Evolutionary conservation across 1,140 invertebrate species (phyloP).

Genomic region (Tetramorium alpestre): DNA sequence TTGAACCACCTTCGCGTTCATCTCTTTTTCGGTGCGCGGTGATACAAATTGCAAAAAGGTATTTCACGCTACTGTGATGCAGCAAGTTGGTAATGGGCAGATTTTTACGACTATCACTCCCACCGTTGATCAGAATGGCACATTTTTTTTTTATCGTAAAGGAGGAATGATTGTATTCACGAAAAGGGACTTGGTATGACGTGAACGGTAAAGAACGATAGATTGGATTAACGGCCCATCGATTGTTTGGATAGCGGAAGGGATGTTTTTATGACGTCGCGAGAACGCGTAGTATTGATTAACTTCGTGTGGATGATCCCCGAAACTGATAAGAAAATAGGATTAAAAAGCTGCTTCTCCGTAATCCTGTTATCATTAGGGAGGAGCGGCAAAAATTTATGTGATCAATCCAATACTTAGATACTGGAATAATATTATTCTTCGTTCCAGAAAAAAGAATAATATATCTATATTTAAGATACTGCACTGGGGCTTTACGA

Average conservation of each 20-base stretch:
- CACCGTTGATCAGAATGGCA: conserved; percentile 16
- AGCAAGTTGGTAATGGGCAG: conserved; percentile 2
- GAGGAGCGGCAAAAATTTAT: conserved; percentile 55
- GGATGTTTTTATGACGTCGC: conserved; percentile 55
- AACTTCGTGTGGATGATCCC: conserved; percentile 52
- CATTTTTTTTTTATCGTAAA: conserved; percentile 24
- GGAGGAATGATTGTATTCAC: conserved; percentile 19
- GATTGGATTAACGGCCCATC: conserved; percentile 46
- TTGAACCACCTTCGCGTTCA: conserved; percentile 30
- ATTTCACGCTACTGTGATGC: conserved; percentile 21
- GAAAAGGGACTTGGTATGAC: conserved; percentile 12
- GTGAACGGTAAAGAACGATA: conserved; percentile 19
- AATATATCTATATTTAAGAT: neutral
- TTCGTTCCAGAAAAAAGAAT: neutral
- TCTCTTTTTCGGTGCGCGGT: conserved; percentile 45
- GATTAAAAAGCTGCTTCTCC: conserved; percentile 55
- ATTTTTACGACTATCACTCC: conserved; percentile 38
- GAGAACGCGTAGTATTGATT: conserved; percentile 49
- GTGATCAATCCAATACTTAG: conserved; percentile 39
- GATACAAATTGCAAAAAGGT: conserved; percentile 60
- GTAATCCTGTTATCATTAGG: conserved; percentile 56
- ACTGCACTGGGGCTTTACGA: neutral
- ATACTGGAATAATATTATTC: neutral
- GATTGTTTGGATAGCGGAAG: conserved; percentile 46
- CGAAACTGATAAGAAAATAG: conserved; percentile 60